Percentiles rank a stretch among this genome's conserved stretches.
Evolutionary conservation across 35 echinoderm and acorn worm genomes (phyloP).

Genomic region (Apostichopus californicus): DNA sequence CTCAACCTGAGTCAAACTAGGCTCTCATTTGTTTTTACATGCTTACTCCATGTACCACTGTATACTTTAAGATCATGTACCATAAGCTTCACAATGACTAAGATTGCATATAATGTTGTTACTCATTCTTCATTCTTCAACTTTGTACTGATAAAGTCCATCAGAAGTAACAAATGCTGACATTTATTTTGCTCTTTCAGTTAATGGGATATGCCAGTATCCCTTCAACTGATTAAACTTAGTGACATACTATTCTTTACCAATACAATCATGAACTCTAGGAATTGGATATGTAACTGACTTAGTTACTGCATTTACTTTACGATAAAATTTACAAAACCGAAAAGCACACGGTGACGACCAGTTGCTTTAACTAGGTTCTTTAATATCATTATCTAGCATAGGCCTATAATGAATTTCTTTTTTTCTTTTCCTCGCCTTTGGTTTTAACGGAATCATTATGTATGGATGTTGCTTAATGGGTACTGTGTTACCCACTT

Average conservation of each 20-base stretch:
- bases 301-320: conserved; percentile 61
- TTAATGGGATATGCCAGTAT: conserved; percentile 56
- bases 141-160: conserved; percentile 49
- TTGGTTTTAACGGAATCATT: neutral
- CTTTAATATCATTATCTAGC: conserved; percentile 56
- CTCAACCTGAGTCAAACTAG: conserved; percentile 58
- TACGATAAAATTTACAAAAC: conserved; percentile 70
- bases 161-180: conserved; percentile 68
- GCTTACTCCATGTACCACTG: conserved; percentile 57
- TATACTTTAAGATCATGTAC: conserved; percentile 69
- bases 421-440: neutral
- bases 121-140: conserved; percentile 69
- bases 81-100: conserved; percentile 49
- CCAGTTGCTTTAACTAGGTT: conserved; percentile 66
- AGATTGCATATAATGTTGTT: conserved; percentile 21
- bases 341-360: conserved; percentile 60
- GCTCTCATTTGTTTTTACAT: conserved; percentile 4
- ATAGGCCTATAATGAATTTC: conserved; percentile 48
- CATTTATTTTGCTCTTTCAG: conserved; percentile 35
- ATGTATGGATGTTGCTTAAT: neutral
- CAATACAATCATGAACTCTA: conserved; percentile 36
- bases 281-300: conserved; percentile 51
- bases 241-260: conserved; percentile 17
- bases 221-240: conserved; percentile 37
- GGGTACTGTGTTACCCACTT: neutral